A percentile compares a stretch with the other conserved stretches of the same genome.
Evolutionary conservation across 2,888 invertebrate species (phyloP).

Genomic region (Melipona beecheii): DNA sequence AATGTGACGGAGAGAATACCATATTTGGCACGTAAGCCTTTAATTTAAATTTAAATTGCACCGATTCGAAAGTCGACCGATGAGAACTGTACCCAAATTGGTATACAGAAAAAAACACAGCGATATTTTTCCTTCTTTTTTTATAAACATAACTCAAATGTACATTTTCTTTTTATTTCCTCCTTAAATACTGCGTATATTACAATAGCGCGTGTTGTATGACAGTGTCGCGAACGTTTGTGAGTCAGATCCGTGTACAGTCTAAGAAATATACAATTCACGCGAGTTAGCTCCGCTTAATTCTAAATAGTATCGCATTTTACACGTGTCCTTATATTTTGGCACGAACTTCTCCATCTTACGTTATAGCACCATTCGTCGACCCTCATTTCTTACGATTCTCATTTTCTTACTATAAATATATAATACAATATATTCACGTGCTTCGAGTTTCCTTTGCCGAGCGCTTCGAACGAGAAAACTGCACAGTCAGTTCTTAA

Average conservation of each 20-base stretch:
- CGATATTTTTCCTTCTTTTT: not conserved
- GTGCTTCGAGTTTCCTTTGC: not conserved
- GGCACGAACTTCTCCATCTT: constrained; percentile 49
- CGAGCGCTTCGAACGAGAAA: not conserved
- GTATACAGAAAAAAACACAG: not conserved
- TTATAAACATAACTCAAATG: constrained; percentile 60
- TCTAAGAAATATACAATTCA: constrained; percentile 57
- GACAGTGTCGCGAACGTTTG: constrained; percentile 23
- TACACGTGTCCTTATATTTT: constrained; percentile 45
- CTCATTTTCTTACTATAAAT: not conserved
- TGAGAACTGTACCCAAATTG: not conserved
- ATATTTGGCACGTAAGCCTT: not conserved
- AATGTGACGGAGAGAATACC: too few species aligned
- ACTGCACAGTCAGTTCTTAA: not conserved
- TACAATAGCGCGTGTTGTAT: constrained; percentile 51
- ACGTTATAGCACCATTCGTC: constrained; percentile 63
- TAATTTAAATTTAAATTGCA: not conserved
- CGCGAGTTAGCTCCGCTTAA: constrained; percentile 38
- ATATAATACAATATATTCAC: constrained; percentile 32
- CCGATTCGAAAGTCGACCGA: not conserved
- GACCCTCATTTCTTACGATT: constrained; percentile 37
- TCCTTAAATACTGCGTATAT: constrained; percentile 61
- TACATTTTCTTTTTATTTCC: constrained; percentile 64
- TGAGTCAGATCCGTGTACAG: constrained; percentile 43
- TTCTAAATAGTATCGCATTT: constrained; percentile 22